Evolutionary conservation across 2,113 vertebrate genomes (phyloP).

Genomic region (Leucosticte australis): DNA sequence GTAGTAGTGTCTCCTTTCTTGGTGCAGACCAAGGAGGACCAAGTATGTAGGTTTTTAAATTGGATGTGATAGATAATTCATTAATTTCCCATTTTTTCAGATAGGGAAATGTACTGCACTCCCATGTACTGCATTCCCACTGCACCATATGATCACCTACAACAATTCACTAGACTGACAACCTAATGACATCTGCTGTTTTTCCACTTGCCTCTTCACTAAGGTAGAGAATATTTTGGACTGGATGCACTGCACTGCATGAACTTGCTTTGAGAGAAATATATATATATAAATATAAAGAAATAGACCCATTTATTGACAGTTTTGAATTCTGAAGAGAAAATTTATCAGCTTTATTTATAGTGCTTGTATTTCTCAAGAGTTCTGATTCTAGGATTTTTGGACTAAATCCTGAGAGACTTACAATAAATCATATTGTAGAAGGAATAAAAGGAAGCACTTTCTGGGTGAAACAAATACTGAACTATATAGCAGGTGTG

Average conservation of each 20-base stretch:
- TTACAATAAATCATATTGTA: not conserved
- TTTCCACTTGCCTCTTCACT: not conserved
- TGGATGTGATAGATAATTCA: not conserved
- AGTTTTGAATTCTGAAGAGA: not conserved
- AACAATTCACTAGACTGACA: not conserved
- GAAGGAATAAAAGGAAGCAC: not conserved
- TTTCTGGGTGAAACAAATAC: not conserved
- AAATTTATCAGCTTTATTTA: not conserved
- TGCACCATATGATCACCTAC: not conserved
- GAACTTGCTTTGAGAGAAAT: not conserved
- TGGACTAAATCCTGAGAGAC: not conserved
- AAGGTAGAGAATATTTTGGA: not conserved
- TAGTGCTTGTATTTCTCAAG: not conserved
- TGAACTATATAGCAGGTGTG: not conserved
- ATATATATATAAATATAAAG: not conserved
- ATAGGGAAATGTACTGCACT: too few relatives aligned
- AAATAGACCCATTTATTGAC: not conserved
- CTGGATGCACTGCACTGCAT: not conserved
- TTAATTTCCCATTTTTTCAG: not conserved
- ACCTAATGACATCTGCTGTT: not conserved
- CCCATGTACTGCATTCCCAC: not conserved
- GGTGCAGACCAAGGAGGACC: not conserved
- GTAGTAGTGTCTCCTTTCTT: not conserved
- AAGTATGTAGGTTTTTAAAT: not conserved
- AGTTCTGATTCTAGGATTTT: not conserved